phyloP scores from a whole-genome alignment of 2,113 vertebrate genomes.

The Sceloporus tristichus region DNA sequence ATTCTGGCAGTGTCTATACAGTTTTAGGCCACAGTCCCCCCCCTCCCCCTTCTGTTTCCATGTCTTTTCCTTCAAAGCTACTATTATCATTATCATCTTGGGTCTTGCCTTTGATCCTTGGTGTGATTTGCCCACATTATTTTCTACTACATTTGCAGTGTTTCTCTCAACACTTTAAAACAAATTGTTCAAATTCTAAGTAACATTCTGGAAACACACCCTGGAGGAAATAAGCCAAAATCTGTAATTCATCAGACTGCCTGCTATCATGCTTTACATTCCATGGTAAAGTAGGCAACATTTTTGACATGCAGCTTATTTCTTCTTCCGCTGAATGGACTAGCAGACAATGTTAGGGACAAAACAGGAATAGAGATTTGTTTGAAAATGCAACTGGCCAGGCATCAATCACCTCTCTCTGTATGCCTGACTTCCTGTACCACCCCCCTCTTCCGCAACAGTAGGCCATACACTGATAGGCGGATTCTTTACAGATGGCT shows the following conservation, averaged over 20 bases:
- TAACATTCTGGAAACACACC: conserved; percentile 43
- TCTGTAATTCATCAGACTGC: conserved; percentile 13
- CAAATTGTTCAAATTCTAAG: conserved; percentile 23
- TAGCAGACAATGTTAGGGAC: conserved; percentile 62
- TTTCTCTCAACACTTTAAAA: conserved; percentile 15
- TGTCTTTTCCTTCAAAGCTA: background rate
- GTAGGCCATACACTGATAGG: conserved; percentile 74
- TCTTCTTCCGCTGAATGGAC: conserved; percentile 49
- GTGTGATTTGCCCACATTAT: background rate
- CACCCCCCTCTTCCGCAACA: conserved; percentile 55
- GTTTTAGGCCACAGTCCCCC: background rate
- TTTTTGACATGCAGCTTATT: conserved; percentile 49
- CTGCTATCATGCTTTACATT: conserved; percentile 18
- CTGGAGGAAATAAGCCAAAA: conserved; percentile 57
- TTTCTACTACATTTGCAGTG: conserved; percentile 25
- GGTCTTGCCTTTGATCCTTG: background rate
- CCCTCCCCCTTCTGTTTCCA: background rate
- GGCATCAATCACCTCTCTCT: conserved; percentile 63
- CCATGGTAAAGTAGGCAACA: background rate
- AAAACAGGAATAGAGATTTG: conserved; percentile 56
- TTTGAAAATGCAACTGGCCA: conserved; percentile 51
- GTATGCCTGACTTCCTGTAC: too few relatives aligned
- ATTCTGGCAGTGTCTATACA: background rate
- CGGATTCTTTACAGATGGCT: conserved; percentile 86
- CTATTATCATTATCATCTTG: too few relatives aligned